Base-by-base conservation (phyloP, 2,888 invertebrate species). In the Cerceris ruficornis region DNA sequence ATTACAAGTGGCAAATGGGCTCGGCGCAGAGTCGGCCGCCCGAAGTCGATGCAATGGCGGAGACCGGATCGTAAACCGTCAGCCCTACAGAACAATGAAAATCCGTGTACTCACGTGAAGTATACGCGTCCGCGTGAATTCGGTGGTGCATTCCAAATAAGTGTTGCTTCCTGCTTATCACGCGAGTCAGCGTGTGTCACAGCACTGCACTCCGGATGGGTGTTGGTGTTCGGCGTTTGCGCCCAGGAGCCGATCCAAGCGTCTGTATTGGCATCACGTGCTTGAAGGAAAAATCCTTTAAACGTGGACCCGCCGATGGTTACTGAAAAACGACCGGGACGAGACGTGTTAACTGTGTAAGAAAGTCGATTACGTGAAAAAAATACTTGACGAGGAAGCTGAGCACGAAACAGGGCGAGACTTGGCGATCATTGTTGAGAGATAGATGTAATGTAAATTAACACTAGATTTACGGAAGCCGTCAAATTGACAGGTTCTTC, bases 201-300 rank as follows among this genome's bases (percentile, higher is more conserved):
- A 64, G 96, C 95, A 60, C 96, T 95, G 90, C 97, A 97, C 91
- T 97, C 97, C 0, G 96, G 95, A 88, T 96, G 96, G 5, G 95
- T 93, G 84, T 96, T 96, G 2, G 96, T 96, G 90, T 96, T 96
- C 0, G 95, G 95, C 0, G 96, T 95, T 81, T 95, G 94, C 77
- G 95, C 94, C 95, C 96, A 97, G 54, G 94, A 93, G 2, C 97
- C 97, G 60, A 96, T 93, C 97, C 97, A 97, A 78, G 95, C 94
- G 88, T 96, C 94, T 0, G 95, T 94, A 75, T 94, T 94, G 9
- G 94, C 94, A 85, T 97, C 96, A 54, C 97, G 95, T 0, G 96
- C 97, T 93, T 97, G 97, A 59, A 97, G 93, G 92, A 97, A 96
- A 93, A 97, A 97, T n/a, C 97, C 97, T 86, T 96, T 95, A 93